Percentiles rank a stretch among this genome's conserved stretches.
These are phyloP conservation scores for Ambastaia sidthimunki DNA, from an alignment of 2,797 vertebrate genomes.

Conservation along the genomic window DNA sequence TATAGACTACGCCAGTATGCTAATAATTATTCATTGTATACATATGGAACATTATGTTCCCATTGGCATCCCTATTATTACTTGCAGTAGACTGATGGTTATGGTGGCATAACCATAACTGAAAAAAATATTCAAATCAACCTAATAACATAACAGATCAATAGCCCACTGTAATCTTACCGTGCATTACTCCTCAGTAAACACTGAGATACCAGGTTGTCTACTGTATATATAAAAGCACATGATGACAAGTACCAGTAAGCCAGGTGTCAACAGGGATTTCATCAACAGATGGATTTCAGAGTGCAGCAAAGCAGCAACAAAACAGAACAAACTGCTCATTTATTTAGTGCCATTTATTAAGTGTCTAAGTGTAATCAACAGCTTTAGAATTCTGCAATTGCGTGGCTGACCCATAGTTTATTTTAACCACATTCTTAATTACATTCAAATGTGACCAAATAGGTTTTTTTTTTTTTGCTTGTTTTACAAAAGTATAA, in stretches of 20 bases:
- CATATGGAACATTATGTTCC: not conserved
- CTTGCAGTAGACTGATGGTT: not conserved
- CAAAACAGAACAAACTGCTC: slow-evolving; percentile 10
- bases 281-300: slow-evolving; percentile 41
- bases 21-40: not conserved
- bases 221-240: slow-evolving; percentile 6
- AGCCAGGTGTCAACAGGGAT: slow-evolving; percentile 20
- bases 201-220: slow-evolving; percentile 26
- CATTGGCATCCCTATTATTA: not conserved
- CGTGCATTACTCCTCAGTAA: not conserved
- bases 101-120: not conserved
- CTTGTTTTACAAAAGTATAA: no score
- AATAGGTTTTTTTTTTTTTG: no score
- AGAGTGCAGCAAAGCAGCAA: slow-evolving; percentile 36
- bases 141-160: not conserved
- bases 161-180: not conserved
- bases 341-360: slow-evolving; percentile 12
- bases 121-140: not conserved
- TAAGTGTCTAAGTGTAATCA: not conserved
- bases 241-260: not conserved
- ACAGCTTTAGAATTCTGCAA: not conserved
- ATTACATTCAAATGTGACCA: not conserved
- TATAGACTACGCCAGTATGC: not conserved
- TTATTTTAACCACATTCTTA: not conserved
- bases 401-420: not conserved